Evolutionary conservation across 1,140 invertebrate species (phyloP).

Genomic region (Drosophila quadrilineata): DNA sequence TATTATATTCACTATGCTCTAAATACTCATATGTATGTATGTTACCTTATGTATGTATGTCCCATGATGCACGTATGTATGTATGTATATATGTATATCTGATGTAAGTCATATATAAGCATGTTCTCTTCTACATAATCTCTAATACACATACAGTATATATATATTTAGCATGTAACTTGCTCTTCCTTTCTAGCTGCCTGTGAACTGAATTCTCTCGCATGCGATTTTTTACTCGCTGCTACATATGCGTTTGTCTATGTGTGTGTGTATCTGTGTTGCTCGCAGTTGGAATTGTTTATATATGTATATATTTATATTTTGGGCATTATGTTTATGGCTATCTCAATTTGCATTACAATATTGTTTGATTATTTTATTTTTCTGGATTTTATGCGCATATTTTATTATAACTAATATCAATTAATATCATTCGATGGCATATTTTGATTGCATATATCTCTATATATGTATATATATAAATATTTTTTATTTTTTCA

Average conservation of each 20-base stretch:
- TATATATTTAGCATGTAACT: not conserved
- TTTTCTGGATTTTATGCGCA: no score
- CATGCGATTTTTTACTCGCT: no score
- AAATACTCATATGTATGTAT: slow-evolving; percentile 2
- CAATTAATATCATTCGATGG: slow-evolving; percentile 79
- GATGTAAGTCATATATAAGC: slow-evolving; percentile 30
- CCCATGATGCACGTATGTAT: slow-evolving; percentile 5
- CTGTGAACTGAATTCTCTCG: no score
- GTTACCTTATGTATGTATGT: not conserved
- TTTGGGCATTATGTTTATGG: slow-evolving; percentile 50
- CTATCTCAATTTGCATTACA: no score
- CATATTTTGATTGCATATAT: slow-evolving; percentile 68
- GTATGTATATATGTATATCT: slow-evolving; percentile 13
- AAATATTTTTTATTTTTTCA: not conserved
- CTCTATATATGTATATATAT: slow-evolving; percentile 27
- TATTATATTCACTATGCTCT: not conserved
- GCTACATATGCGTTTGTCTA: not conserved
- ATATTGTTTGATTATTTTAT: no score
- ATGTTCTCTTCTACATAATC: slow-evolving; percentile 28
- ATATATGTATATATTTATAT: no score
- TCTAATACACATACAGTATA: slow-evolving; percentile 5
- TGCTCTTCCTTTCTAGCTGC: slow-evolving; percentile 1
- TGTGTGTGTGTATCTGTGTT: slow-evolving; percentile 5
- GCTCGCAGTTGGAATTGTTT: not conserved
- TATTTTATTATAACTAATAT: slow-evolving; percentile 71